Percentiles rank a stretch among this genome's conserved stretches.
Conservation (phyloP, 2,113 vertebrate species). For the Okapia johnstoni region DNA sequence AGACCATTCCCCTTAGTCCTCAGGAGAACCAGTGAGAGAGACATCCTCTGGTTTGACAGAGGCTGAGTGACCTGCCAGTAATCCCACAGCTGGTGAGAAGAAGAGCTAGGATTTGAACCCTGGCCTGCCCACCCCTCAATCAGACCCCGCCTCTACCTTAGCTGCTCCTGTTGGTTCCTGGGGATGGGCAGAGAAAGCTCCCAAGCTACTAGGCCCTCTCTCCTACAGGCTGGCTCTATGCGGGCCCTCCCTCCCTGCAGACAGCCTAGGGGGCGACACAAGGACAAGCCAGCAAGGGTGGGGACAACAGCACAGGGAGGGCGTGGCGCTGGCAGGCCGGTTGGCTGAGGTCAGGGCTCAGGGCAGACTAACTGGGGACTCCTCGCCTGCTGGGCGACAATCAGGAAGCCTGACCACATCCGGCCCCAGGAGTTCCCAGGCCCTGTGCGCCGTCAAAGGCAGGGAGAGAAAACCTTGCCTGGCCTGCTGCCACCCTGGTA, state of each 20-base stretch:
- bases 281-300: background rate
- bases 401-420: constrained; percentile 62
- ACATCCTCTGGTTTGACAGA: background rate
- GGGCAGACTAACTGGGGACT: constrained; percentile 3
- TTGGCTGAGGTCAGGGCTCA: constrained; percentile 31
- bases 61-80: background rate
- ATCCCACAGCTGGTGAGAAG: background rate
- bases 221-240: background rate
- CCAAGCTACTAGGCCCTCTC: background rate
- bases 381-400: constrained; percentile 41
- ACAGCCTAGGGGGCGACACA: background rate
- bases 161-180: background rate
- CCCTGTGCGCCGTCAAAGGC: background rate
- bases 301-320: background rate
- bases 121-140: background rate
- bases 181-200: background rate
- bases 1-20: background rate
- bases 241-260: background rate
- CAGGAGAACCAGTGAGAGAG: background rate
- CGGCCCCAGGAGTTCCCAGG: constrained; percentile 68
- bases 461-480: background rate
- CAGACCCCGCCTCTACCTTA: background rate
- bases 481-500: background rate
- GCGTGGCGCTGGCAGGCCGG: background rate
- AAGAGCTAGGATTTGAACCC: background rate